A percentile compares a stretch with the other conserved stretches of the same genome.
phyloP scores from a whole-genome alignment of 2,888 invertebrate genomes.

The Heliconius ismenius region DNA sequence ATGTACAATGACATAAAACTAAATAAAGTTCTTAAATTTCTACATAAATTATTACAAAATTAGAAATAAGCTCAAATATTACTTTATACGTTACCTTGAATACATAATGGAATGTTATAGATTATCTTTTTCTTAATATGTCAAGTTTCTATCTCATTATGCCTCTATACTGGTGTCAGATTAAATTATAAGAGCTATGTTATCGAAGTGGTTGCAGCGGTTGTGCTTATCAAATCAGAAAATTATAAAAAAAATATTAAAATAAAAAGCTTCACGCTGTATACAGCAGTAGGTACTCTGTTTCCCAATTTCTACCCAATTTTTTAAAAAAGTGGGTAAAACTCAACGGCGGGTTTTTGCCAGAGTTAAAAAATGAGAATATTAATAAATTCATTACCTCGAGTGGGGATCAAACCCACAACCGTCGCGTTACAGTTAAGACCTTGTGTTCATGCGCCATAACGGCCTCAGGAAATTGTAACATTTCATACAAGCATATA shows the following conservation, averaged over 20 bases:
- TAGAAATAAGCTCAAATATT: slow-evolving; percentile 25
- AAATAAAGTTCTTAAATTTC: slow-evolving; percentile 40
- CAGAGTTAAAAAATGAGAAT: too few species aligned
- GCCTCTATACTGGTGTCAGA: background rate
- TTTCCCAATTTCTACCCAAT: too few species aligned
- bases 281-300: too few species aligned
- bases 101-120: background rate
- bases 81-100: slow-evolving; percentile 2
- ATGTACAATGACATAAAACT: slow-evolving; percentile 47
- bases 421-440: too few species aligned
- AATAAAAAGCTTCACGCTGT: too few species aligned
- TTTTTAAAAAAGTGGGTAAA: too few species aligned
- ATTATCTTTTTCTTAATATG: slow-evolving; percentile 5
- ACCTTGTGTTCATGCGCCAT: too few species aligned
- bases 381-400: too few species aligned
- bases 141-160: background rate
- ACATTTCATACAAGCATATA: background rate
- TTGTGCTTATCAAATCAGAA: background rate
- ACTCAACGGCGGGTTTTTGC: too few species aligned
- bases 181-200: background rate
- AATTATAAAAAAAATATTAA: too few species aligned
- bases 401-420: too few species aligned
- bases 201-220: background rate
- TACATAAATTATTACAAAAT: slow-evolving; percentile 33
- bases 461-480: too few species aligned